Base-by-base conservation (phyloP, 2,888 invertebrate species). In the Athalia cordata region DNA sequence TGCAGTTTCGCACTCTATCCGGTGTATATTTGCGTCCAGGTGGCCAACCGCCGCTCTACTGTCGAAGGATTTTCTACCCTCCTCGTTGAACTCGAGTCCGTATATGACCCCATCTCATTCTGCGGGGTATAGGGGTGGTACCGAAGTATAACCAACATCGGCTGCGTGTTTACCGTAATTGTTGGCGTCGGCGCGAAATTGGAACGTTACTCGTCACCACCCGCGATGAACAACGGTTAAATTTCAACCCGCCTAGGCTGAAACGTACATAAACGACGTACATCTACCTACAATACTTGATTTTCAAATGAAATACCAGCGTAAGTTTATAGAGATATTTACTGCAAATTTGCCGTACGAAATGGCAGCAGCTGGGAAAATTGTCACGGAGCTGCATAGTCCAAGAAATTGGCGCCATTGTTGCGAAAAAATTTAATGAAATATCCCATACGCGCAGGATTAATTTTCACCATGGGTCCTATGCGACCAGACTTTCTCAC, bases 141-240 rank as follows among this genome's bases (percentile, higher is more conserved):
- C 1, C 29, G 29, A 29, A 29, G 29, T 29, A 29, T 29, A 29
- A 2, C 29, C 29, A 29, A 29, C 29, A 29, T 29, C 29, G 29
- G 29, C 29, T 0, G 29, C 45, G 72, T 72, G 72, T 72, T 72
- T 72, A 72, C 72, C 72, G 72, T 72, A 72, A 72, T 72, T 72
- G 72, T 72, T 72, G 72, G 72, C 59, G 59, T 29, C 57, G 72
- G 72, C 72, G 72, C 72, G 72, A 72, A 72, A 72, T 72, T 72
- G 59, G 72, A 72, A 59, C 72, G 72, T 72, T 52, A 72, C 59
- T 59, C 57, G 72, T 43, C 72, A 59, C n/a, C 72, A 29, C 29
- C 29, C 29, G 2, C 29, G 29, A 29, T 29, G 29, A 29, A 29
- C 29, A 29, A 11, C 57, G 72, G 45, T 6, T 72, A 59, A 72